These are phyloP conservation scores for Drosophila sproati DNA, from an alignment of 1,140 invertebrate species.

Conservation along the genomic window DNA sequence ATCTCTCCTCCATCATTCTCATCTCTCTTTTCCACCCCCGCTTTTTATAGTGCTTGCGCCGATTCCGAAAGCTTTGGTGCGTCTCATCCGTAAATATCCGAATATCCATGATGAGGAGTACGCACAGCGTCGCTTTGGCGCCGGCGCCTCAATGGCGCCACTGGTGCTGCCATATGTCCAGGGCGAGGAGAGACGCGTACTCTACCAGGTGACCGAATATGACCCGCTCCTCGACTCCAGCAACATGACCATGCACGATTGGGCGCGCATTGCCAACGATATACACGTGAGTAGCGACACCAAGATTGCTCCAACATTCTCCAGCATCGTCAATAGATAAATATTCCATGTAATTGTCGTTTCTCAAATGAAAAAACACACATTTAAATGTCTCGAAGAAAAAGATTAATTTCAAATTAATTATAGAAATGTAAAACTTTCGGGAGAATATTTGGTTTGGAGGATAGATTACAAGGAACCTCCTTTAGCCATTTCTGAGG, in stretches of 20 bases:
- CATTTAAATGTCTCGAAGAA: too few relatives aligned
- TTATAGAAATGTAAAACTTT: too few relatives aligned
- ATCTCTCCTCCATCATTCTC: not conserved
- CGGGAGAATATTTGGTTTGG: too few relatives aligned
- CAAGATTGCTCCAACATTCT: too few relatives aligned
- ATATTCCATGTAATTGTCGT: too few relatives aligned
- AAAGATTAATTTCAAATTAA: too few relatives aligned
- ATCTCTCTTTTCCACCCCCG: not conserved
- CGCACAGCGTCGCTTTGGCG: conserved; percentile 86
- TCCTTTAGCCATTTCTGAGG: too few relatives aligned
- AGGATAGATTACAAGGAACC: too few relatives aligned
- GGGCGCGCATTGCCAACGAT: conserved; percentile 94
- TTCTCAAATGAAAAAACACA: too few relatives aligned
- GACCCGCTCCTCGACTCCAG: conserved; percentile 95
- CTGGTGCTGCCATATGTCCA: conserved; percentile 88
- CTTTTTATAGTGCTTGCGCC: conserved; percentile 87
- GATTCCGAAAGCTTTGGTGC: conserved; percentile 87
- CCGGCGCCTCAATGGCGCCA: conserved; percentile 85
- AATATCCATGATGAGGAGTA: conserved; percentile 91
- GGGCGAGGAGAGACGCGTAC: conserved; percentile 85
- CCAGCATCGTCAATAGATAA: too few relatives aligned
- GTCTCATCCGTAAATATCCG: conserved; percentile 87
- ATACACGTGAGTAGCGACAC: conserved; percentile 89
- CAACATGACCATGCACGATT: conserved; percentile 96
- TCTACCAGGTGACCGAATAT: conserved; percentile 95